These are phyloP conservation scores for Peromyscus californicus DNA, from an alignment of 2,113 vertebrate species.

Conservation along the genomic window DNA sequence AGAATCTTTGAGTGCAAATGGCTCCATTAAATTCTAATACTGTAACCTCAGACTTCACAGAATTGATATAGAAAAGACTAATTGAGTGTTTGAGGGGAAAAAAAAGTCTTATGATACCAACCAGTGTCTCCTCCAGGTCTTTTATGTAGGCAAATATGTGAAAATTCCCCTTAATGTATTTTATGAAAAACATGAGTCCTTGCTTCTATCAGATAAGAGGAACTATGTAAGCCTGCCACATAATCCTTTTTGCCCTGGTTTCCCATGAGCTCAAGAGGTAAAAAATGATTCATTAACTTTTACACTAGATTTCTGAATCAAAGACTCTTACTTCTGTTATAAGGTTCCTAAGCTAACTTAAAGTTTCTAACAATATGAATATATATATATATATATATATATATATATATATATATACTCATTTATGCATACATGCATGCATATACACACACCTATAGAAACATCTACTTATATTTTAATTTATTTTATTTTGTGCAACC, in stretches of 20 bases:
- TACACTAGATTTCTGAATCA: not conserved
- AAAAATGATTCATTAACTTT: not conserved
- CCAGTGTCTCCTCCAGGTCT: not conserved
- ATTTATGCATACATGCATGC: not conserved
- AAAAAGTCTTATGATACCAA: not conserved
- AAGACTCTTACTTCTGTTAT: not conserved
- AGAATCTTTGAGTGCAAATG: slow-evolving; percentile 36
- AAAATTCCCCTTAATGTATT: not conserved
- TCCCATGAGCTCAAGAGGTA: not conserved
- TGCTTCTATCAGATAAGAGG: slow-evolving; percentile 7
- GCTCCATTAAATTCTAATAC: slow-evolving; percentile 55
- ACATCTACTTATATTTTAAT: not conserved
- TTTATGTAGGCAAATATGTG: not conserved
- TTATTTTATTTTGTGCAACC: not conserved
- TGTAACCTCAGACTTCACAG: slow-evolving; percentile 21
- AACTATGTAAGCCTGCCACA: not conserved
- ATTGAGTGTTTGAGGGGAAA: not conserved
- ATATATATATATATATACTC: not conserved
- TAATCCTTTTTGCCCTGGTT: not conserved
- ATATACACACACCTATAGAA: not conserved
- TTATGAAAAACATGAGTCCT: not conserved
- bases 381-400: not conserved
- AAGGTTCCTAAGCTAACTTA: not conserved
- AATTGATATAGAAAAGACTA: slow-evolving; percentile 25
- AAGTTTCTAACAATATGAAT: not conserved